Base-by-base conservation (phyloP, 2,888 invertebrate genomes). In the Tridacna gigas region DNA sequence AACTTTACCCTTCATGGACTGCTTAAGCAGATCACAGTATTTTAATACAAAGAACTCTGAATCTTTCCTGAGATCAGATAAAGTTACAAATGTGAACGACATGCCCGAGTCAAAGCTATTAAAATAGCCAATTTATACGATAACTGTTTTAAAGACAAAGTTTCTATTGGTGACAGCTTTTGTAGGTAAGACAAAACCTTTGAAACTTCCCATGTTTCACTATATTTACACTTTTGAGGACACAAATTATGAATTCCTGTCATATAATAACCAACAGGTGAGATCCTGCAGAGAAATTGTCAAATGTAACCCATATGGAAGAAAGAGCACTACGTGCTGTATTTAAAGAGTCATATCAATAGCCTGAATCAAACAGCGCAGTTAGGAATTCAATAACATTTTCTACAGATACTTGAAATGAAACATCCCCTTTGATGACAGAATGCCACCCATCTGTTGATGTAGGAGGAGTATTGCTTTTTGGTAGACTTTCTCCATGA, bases 271-370 rank as follows among this genome's bases (percentile, higher is more conserved):
- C 81, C n/a, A 81, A 26, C 25, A 80, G 83, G 78, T 86, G 83
- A 51, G 28, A 26, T 13, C 83, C 83, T 66, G 80, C 69, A n/a
- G 66, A 15, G 77, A 74, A 66, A 51, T 78, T 75, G 51, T 78
- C 66, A 69, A n/a, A 67, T 15, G 74, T 60, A 20, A 79, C 20
- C 25, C 82, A 73, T 26, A 82, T 65, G 20, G 76, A 56, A 20
- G 88, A 88, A n/a, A 86, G 28, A 63, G 85, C 81, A 45, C 69
- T 47, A 61, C 82, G 51, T 45, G 83, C 76, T 51, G 82, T 83
- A 69, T 88, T 88, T n/a, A 89, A n/a, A 56, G 77, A 77, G 77
- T 80, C 78, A 77, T 89, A n/a, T n/a, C n/a, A n/a, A n/a, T n/a
- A 87, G 60, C 84, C 77, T 56, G 25, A 18, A 2, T 80, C 76